Conservation (phyloP, 2,113 vertebrate genomes). For the Danio rerio region GRCz12tu NC_133176.1:54208001-54208500, state of each 20-base stretch:
- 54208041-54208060: slow-evolving; percentile 93
- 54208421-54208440: too few relatives aligned
- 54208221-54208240: not conserved
- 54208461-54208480: too few relatives aligned
- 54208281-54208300: too few relatives aligned
- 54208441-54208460: too few relatives aligned
- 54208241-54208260: not conserved
- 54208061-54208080: slow-evolving; percentile 97
- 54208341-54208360: too few relatives aligned
- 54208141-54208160: slow-evolving; percentile 22
- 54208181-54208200: slow-evolving; percentile 12
- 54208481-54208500: too few relatives aligned
- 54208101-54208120: slow-evolving; percentile 92
- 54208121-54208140: slow-evolving; percentile 90
- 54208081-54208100: slow-evolving; percentile 99
- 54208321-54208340: too few relatives aligned
- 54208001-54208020: slow-evolving; percentile 93
- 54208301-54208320: too few relatives aligned
- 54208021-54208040: slow-evolving; percentile 91
- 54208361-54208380: too few relatives aligned
- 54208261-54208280: not conserved
- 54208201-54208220: not conserved
- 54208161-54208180: not conserved
- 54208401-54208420: too few relatives aligned
- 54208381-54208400: too few relatives aligned